Base-by-base conservation (phyloP, 2,888 invertebrate genomes). In the Clistopyga incitator region DNA sequence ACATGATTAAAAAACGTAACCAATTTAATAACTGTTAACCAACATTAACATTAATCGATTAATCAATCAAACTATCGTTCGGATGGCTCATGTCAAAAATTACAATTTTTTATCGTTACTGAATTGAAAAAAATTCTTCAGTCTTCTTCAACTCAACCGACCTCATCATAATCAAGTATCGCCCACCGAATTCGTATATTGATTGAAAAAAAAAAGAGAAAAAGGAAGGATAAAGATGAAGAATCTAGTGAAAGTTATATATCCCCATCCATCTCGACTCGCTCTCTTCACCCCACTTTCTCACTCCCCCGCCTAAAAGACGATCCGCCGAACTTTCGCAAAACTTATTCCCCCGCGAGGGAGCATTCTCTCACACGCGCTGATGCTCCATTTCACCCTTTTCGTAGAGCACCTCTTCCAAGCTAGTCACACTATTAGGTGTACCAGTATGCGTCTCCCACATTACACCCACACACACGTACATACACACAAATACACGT, bases 331-430 rank as follows among this genome's bases (percentile, higher is more conserved):
- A 79, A 79, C 65, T 83, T 83, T 42, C 29, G 23, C 54, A 3
- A 56, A 52, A 34, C 18, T 59, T 74, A 25, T 64, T 11, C 54
- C 61, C 54, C 10, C 64, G 25, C 70, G 10, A 3, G 45, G 56
- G 59, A 65, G 34, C 38, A 72, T 82, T 74, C 47, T 74, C 78
- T 52, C 82, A 56, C 77, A 50, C 52, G 34, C 76, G 72, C 50
- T 65, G 79, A 79, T 47, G 61, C 83, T 77, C 68, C 83, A 83
- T 82, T 82, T 78, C 78, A 75, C 78, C 76, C 72, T 77, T 83
- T 80, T 59, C 72, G 52, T 61, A 13, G 11, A 29, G 11, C 18
- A 13, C 72, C 47, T 71, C 75, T n/a, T 45, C n/a, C 54, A 50
- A 52, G 3, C 54, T 20, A 59, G 56, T 56, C 50, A 29, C 65